Evolutionary conservation across 2,888 invertebrate species (phyloP), one percentile per base, ranked within the genome.

Genomic region (Lathronympha strigana): DNA sequence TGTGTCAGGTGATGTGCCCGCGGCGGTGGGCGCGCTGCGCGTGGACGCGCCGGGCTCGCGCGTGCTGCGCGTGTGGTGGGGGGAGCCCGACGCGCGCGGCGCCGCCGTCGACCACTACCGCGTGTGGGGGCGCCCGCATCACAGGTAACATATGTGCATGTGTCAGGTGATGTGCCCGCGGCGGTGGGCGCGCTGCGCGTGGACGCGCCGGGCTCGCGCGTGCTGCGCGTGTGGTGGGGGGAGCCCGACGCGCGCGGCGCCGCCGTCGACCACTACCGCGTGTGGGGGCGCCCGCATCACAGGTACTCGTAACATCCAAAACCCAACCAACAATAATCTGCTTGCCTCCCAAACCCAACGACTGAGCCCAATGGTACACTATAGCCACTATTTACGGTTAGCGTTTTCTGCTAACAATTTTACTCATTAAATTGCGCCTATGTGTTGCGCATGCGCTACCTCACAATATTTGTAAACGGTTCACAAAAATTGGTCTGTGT

Each of bases 221-320:
- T 96, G 21, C 95, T 96, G 75, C 95, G 96, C 77, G 94, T 97
- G 0, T 94, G 94, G 76, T 98, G 98, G 98, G 92, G 94, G 47
- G 94, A 95, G 9, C 95, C 97, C 0, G 93, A 93, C 69, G 94
- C 95, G 13, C 95, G 97, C 77, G 98, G 98, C 0, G 95, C 95
- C 0, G 90, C 94, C n/a, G 93, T 97, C 6, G 89, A 93, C 9
- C 85, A 93, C 60, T 98, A 98, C 83, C 93, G 94, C 40, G 89
- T 98, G 19, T 97, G 97, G 90, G 96, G 96, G 0, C 84, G 92
- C n/a, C 90, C 86, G 4, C 78, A 81, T 5, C 81, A 84, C 73
- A 85, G 87, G 90, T 86, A 69, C 4, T 15, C 15, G 1, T 21
- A 53, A 25, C 57, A 11, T 67, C 68, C 17, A n/a, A n/a, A n/a